Conservation (phyloP, 37 sponge, comb jelly and placozoan genomes). For the Oopsacas minuta region DNA sequence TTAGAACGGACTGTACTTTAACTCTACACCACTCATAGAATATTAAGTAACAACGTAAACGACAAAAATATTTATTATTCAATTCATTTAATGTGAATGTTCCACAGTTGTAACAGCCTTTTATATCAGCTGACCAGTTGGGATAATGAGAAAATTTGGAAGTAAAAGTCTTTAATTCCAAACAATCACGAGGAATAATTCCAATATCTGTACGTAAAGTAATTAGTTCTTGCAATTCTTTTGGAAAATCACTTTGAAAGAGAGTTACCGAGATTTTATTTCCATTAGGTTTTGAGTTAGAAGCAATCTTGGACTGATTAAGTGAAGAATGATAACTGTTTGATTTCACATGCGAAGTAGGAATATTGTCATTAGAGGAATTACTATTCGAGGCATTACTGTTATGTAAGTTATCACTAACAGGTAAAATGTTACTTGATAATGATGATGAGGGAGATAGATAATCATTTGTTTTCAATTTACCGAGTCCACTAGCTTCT, state of each 20-base stretch:
- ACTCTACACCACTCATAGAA: background rate
- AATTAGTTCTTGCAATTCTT: too few relatives aligned
- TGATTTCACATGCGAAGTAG: too few relatives aligned
- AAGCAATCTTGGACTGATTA: too few relatives aligned
- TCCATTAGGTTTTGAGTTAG: too few relatives aligned
- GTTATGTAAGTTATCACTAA: too few relatives aligned
- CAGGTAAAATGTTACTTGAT: too few relatives aligned
- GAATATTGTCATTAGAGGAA: too few relatives aligned
- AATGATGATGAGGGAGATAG: too few relatives aligned
- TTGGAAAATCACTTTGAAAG: too few relatives aligned
- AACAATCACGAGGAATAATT: background rate
- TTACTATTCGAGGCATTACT: too few relatives aligned
- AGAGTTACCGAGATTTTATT: too few relatives aligned
- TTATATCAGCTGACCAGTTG: constrained; percentile 2
- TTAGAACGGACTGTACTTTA: background rate
- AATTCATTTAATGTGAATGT: background rate
- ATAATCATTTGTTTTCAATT: background rate
- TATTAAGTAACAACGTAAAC: background rate
- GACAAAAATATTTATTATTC: background rate
- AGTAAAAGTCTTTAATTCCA: background rate
- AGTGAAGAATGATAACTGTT: too few relatives aligned
- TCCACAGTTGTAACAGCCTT: background rate
- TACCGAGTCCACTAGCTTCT: background rate
- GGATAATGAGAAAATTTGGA: background rate
- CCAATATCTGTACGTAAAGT: constrained; percentile 16